Percentiles rank a stretch among this genome's conserved stretches.
phyloP scores from a whole-genome alignment of 1,140 invertebrate species.

The Dendroctonus valens region DNA sequence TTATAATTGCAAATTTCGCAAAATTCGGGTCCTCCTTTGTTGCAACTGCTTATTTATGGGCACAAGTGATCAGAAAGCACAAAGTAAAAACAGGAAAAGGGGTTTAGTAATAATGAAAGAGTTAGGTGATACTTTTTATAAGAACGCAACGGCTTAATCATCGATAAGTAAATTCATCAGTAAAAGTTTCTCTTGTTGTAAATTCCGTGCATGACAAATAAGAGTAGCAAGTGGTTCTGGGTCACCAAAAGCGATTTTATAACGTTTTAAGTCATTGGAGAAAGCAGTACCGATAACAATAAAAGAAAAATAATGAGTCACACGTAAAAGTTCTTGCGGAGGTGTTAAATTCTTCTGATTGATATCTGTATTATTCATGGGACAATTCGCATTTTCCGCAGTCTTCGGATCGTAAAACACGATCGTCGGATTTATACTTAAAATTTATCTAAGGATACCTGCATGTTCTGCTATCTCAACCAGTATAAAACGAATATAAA shows the following conservation, averaged over 20 bases:
- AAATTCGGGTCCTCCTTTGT: too few relatives aligned
- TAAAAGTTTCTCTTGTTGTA: too few relatives aligned
- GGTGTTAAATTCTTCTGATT: neutral
- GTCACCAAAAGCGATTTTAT: slow-evolving; percentile 15
- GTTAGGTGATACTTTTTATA: too few relatives aligned
- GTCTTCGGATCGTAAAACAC: neutral
- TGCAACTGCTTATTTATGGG: too few relatives aligned
- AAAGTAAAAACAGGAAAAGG: too few relatives aligned
- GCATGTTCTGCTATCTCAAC: neutral
- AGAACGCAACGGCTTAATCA: too few relatives aligned
- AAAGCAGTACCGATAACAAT: slow-evolving; percentile 12
- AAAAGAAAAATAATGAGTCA: slow-evolving; percentile 7
- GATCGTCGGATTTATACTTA: neutral
- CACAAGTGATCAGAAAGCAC: too few relatives aligned
- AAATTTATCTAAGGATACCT: neutral
- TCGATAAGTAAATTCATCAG: too few relatives aligned
- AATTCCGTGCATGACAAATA: too few relatives aligned
- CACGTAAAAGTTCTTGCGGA: slow-evolving; percentile 6
- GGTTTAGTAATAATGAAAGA: too few relatives aligned
- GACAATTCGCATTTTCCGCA: neutral
- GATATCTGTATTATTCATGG: neutral
- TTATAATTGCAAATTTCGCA: too few relatives aligned
- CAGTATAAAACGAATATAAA: neutral
- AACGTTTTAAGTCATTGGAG: slow-evolving; percentile 23
- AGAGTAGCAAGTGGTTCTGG: slow-evolving; percentile 4